These are phyloP conservation scores for Noctua comes DNA, from an alignment of 2,888 invertebrate species.

Conservation along the genomic window DNA sequence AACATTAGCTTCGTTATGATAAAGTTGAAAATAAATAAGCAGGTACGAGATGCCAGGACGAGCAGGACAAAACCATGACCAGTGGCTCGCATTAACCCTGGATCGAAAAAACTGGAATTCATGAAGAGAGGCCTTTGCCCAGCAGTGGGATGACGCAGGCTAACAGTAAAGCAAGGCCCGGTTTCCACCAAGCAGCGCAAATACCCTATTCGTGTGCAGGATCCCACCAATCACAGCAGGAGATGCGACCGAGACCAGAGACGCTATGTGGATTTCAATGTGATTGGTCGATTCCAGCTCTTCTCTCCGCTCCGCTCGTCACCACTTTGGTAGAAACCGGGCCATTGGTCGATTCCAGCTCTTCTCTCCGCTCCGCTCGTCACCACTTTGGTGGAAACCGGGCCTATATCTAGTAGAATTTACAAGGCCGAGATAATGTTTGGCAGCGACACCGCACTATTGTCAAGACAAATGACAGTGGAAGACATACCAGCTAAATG, in stretches of 20 bases:
- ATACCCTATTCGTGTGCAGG: not conserved
- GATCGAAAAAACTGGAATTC: not conserved
- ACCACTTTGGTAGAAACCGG: not conserved
- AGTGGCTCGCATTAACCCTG: not conserved
- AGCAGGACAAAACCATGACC: not conserved
- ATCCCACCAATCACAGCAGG: not conserved
- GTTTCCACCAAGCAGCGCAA: not conserved
- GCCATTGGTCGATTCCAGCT: not conserved
- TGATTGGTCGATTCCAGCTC: not conserved
- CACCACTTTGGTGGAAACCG: not conserved
- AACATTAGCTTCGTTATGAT: not conserved
- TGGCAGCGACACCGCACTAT: not conserved
- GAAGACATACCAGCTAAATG: not conserved
- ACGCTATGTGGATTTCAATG: not conserved
- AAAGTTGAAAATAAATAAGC: not conserved
- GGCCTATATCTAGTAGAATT: not conserved
- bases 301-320: not conserved
- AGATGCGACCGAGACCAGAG: not conserved
- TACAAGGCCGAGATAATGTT: not conserved
- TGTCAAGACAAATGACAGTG: not conserved
- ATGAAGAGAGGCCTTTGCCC: not conserved
- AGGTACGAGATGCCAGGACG: not conserved
- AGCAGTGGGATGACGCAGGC: not conserved
- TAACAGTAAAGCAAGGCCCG: not conserved
- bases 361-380: no score